Conservation (phyloP, 2,888 invertebrate genomes). For the Ischnura elegans region DNA sequence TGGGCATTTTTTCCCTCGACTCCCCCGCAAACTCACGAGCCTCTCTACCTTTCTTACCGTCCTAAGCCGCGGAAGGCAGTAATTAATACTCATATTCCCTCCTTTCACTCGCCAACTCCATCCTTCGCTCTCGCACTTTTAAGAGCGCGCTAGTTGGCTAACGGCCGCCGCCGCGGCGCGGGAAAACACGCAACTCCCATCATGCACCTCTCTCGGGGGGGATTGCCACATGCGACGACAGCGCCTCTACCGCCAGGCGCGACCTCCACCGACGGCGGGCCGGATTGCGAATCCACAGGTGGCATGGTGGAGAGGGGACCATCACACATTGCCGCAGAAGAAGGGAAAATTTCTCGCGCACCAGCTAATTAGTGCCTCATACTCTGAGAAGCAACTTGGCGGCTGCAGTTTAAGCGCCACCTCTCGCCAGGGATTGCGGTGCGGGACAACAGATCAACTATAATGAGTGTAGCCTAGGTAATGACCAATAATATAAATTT, state of each 20-base stretch:
- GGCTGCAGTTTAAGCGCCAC: not conserved
- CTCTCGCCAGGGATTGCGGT: not conserved
- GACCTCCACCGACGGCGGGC: not conserved
- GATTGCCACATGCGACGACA: not conserved
- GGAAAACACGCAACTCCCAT: slow-evolving; percentile 27
- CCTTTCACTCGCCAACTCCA: not conserved
- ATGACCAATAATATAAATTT: too few relatives aligned
- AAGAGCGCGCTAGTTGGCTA: not conserved
- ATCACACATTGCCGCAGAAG: not conserved
- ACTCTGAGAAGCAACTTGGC: not conserved
- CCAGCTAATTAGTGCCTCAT: not conserved
- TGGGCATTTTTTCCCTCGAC: not conserved
- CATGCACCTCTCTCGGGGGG: not conserved
- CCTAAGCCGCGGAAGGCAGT: slow-evolving; percentile 1
- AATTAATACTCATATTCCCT: slow-evolving; percentile 27
- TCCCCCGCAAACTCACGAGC: not conserved
- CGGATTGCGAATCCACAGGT: not conserved
- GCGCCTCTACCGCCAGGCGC: not conserved
- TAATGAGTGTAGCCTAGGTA: too few relatives aligned
- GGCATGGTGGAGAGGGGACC: not conserved
- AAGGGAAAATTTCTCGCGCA: not conserved
- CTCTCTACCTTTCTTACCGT: not conserved
- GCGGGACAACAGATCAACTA: not conserved
- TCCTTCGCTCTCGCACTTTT: not conserved
- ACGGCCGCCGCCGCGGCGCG: not conserved